Conservation (phyloP, 2,113 vertebrate species). For the Origma solitaria region DNA sequence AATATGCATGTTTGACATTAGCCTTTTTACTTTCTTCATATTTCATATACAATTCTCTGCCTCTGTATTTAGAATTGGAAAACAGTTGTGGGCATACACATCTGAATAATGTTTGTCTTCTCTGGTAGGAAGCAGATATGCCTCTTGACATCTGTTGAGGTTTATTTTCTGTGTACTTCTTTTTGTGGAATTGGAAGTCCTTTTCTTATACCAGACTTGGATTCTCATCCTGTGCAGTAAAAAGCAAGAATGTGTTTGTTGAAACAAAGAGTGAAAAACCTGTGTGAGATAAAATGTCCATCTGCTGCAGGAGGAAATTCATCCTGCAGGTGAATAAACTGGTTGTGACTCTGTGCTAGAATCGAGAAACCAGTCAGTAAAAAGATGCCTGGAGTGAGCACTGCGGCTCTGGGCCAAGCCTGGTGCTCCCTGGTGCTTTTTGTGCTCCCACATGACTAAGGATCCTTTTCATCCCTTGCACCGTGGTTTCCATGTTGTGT, state of each 20-base stretch:
- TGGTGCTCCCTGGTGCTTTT: neutral
- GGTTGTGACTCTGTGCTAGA: neutral
- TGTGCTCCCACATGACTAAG: neutral
- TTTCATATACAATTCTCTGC: neutral
- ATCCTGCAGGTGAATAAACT: neutral
- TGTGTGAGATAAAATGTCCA: rapidly evolving
- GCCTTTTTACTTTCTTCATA: neutral
- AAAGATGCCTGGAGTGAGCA: neutral
- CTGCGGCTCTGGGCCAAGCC: neutral
- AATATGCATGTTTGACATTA: neutral
- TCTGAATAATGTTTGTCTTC: neutral
- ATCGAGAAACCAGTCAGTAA: neutral
- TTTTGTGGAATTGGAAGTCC: neutral
- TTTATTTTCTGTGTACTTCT: neutral
- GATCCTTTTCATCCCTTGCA: neutral
- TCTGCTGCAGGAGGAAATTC: neutral
- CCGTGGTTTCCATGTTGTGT: neutral
- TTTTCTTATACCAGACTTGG: neutral
- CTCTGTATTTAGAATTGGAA: neutral
- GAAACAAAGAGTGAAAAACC: neutral
- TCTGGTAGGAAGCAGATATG: neutral
- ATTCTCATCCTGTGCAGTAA: neutral
- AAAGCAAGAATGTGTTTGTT: neutral
- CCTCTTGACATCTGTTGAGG: neutral
- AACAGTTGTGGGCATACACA: neutral